Conservation (phyloP, 2,888 invertebrate genomes). For the Phania funesta region DNA sequence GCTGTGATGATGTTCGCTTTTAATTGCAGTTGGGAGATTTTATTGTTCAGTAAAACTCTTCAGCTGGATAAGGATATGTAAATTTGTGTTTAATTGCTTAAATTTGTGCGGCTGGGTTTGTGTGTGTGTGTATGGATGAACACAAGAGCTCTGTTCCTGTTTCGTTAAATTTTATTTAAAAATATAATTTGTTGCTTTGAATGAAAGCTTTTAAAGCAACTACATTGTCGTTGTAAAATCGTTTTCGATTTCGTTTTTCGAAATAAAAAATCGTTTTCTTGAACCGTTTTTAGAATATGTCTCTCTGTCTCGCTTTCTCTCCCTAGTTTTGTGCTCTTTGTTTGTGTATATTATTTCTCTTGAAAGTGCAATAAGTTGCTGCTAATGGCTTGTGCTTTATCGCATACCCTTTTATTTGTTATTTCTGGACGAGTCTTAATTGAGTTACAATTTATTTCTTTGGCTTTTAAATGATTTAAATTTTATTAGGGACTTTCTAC, state of each 20-base stretch:
- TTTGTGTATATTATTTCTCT: constrained; percentile 4
- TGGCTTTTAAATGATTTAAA: constrained; percentile 26
- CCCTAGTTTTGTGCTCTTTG: background rate
- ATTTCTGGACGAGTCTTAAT: constrained; percentile 18
- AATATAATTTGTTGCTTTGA: constrained; percentile 1
- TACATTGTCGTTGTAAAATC: constrained; percentile 16
- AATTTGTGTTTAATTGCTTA: constrained; percentile 9
- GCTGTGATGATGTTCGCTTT: constrained; percentile 31
- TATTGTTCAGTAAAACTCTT: constrained; percentile 28
- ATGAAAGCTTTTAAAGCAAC: constrained; percentile 8
- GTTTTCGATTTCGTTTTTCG: background rate
- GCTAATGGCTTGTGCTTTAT: background rate
- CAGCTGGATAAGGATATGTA: constrained; percentile 52
- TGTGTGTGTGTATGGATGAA: constrained; percentile 9
- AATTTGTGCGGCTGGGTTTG: background rate
- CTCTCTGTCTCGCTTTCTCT: background rate
- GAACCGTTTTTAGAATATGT: background rate
- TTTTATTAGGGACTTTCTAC: constrained; percentile 29
- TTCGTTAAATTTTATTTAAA: constrained; percentile 1
- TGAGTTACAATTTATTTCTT: constrained; percentile 42
- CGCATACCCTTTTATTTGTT: background rate
- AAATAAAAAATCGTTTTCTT: constrained; percentile 24
- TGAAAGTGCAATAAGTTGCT: constrained; percentile 40
- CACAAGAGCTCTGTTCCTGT: constrained; percentile 22
- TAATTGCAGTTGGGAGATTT: constrained; percentile 53